A percentile compares a stretch with the other conserved stretches of the same genome.
phyloP scores from a whole-genome alignment of 2,797 vertebrate species.

The Okamejei kenojei region DNA sequence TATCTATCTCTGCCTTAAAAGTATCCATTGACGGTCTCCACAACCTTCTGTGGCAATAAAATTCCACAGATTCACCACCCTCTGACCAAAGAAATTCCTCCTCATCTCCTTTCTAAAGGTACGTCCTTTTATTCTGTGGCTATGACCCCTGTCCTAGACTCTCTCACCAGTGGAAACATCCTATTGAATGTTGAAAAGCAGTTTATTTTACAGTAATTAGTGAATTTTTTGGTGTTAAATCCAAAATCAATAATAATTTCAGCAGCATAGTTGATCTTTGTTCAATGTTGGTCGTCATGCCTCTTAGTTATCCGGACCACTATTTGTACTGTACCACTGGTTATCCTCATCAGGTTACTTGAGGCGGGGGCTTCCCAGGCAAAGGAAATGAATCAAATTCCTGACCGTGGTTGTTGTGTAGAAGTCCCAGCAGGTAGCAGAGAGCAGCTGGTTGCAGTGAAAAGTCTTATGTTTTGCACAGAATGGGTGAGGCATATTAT shows the following conservation, averaged over 20 bases:
- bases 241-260: background rate
- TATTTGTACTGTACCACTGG: background rate
- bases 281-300: background rate
- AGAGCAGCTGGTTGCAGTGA: background rate
- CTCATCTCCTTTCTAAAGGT: too few species aligned
- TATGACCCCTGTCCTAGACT: too few species aligned
- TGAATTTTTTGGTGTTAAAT: background rate
- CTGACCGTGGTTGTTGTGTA: background rate
- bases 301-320: background rate
- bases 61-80: too few species aligned
- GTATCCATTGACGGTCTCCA: too few species aligned
- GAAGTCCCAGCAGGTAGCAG: background rate
- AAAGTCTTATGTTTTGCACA: background rate
- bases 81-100: too few species aligned
- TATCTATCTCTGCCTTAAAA: too few species aligned
- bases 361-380: background rate
- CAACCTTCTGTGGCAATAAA: too few species aligned
- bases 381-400: background rate
- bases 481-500: background rate
- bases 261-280: background rate
- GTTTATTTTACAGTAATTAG: background rate
- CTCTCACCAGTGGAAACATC: too few species aligned
- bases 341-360: background rate
- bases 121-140: too few species aligned
- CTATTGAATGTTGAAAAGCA: background rate